Percentiles rank a stretch among this genome's conserved stretches.
These are phyloP conservation scores for Phyllostomus hastatus DNA, from an alignment of 2,113 vertebrate species.

Conservation along the genomic window DNA sequence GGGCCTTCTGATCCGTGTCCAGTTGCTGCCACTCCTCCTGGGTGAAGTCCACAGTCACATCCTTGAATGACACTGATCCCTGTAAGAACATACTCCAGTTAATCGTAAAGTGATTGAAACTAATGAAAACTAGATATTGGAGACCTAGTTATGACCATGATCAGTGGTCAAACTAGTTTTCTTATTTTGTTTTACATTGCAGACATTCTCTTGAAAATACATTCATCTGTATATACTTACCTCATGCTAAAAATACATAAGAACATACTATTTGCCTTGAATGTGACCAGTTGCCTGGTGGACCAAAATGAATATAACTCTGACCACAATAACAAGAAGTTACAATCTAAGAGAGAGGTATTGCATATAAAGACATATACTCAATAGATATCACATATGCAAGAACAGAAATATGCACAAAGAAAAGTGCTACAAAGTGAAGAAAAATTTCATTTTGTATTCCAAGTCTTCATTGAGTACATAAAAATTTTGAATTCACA, in stretches of 20 bases:
- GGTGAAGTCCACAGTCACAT: conserved; percentile 70
- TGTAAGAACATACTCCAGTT: conserved; percentile 72
- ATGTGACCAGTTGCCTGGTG: neutral
- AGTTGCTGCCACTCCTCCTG: conserved; percentile 67
- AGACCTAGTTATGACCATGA: neutral
- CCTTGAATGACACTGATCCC: conserved; percentile 67
- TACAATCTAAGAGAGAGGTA: neutral
- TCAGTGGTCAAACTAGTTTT: conserved; percentile 16
- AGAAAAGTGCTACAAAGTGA: neutral
- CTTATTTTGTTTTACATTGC: neutral
- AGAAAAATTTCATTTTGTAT: conserved; percentile 33
- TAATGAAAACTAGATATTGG: conserved; percentile 48
- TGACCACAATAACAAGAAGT: neutral
- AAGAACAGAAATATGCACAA: neutral
- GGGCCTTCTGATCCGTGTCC: conserved; percentile 66
- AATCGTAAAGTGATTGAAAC: conserved; percentile 61
- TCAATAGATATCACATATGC: neutral
- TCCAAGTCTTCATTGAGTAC: neutral
- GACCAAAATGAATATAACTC: conserved; percentile 1
- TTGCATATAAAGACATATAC: neutral
- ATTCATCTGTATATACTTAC: conserved; percentile 21
- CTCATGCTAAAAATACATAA: conserved; percentile 34
- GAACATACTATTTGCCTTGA: neutral
- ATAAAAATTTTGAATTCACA: conserved; percentile 33
- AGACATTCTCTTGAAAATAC: neutral